Base-by-base conservation (phyloP, 2,888 invertebrate species). In the Anthophora plumipes region DNA sequence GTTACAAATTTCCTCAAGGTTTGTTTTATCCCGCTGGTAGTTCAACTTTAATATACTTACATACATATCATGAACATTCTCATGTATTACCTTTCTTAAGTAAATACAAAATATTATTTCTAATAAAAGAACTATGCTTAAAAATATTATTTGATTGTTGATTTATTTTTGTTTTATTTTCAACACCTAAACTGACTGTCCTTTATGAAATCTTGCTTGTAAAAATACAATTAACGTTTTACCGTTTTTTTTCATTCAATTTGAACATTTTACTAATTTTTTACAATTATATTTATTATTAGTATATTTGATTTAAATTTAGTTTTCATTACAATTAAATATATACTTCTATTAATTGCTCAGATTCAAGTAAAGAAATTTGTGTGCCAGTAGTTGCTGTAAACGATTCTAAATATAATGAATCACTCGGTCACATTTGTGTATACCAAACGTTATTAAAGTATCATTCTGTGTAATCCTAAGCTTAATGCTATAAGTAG, bases 391-490 rank as follows among this genome's bases (percentile, higher is more conserved):
- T 52, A 12, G 60, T 7, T 46, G 50, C 37, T 63, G 59, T 74
- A 41, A 84, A 20, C 1, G 82, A 87, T 43, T 94, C 94, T 11
- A 96, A 92, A 25, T 92, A 85, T 12, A 97, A 92, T 22, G 94
- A 94, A 57, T 94, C 92, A 37, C 92, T 90, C 0, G 97, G 97
- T 97, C 97, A 98, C 3, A 54, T 90, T n/a, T 89, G 88, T 0
- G 96, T 96, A 90, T 96, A 98, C 98, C 98, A 98, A 12, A 97
- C 96, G 73, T 94, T 93, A 0, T 95, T n/a, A 95, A 66, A 0
- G 97, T 96, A 90, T 98, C 98, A 90, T 98, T 98, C 93, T 98
- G 98, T 76, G 94, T 94, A 0, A 91, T 92, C 98, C 98, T 98
- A 0, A 98, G 98, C 7, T 94, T 95, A 0, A 96, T 95, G 5